Base-by-base conservation (phyloP, 2,113 vertebrate genomes). In the Psittacus erithacus region DNA sequence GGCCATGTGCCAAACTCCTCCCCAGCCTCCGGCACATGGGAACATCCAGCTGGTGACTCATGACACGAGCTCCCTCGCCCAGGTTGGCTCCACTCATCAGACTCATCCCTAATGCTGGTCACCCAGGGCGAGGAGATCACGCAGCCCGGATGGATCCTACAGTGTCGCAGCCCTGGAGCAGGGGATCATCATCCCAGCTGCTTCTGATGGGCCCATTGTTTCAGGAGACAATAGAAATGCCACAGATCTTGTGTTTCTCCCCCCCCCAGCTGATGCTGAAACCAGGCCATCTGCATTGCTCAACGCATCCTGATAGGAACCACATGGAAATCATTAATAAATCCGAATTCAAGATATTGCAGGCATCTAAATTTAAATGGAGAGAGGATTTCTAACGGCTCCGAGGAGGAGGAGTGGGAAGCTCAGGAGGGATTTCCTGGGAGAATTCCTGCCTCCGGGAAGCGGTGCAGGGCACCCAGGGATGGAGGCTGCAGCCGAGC, bases 81-180 rank as follows among this genome's bases (percentile, higher is more conserved):
- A 87, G 91, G 95, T 93, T 93, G 88, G 92, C 88, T 84, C 86
- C 62, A 86, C 95, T 97, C 96, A 96, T 97, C 95, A 93, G 83
- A 92, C 76, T 88, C 68, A 95, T 82, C 92, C 82, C 63, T n/a
- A 27, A 1, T 0, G 79, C 83, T 62, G 86, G 76, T 39, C 90
- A 92, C 81, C 82, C 92, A 7, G 4, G n/a, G 47, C 3, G 10
- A 78, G 84, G 73, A 35, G 92, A 44, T 74, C 77, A 18, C 0
- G 1, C 44, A 28, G 59, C 74, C 5, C 10, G 75, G 79, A 38
- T 9, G 64, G 43, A 25, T 39, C 47, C 59, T 13, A 31, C 60
- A 71, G 47, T 75, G 0, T 24, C 46, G 47, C 76, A 67, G 13
- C 41, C 46, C 67, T 8, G 19, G 62, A 77, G 25, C 38, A 49